Evolutionary conservation across 2,797 vertebrate genomes (phyloP).

Genomic region (Eupleurogrammus muticus): DNA sequence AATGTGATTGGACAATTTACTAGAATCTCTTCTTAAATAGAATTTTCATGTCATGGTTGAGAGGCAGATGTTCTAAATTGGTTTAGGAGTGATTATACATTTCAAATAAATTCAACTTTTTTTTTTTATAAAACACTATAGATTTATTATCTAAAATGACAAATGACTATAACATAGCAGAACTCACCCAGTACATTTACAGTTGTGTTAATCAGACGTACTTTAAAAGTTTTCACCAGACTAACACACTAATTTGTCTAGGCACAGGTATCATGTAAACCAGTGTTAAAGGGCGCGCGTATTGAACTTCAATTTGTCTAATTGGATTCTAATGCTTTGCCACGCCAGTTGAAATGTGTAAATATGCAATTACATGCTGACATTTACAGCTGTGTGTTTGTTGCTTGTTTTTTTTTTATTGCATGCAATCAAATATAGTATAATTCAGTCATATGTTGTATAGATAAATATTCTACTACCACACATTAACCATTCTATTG

Average conservation of each 20-base stretch:
- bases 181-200: neutral
- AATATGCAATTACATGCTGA: neutral
- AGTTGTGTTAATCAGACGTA: too few relatives aligned
- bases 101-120: neutral
- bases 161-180: neutral
- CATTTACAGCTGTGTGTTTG: neutral
- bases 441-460: neutral
- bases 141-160: neutral
- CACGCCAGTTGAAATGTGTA: neutral
- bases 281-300: neutral
- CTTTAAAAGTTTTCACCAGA: too few relatives aligned
- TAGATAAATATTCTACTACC: too few relatives aligned
- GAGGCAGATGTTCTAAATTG: neutral
- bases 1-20: neutral
- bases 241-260: too few relatives aligned
- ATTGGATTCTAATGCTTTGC: neutral
- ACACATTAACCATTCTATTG: too few relatives aligned
- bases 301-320: neutral
- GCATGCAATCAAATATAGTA: conserved; percentile 20
- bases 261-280: neutral
- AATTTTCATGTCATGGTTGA: neutral
- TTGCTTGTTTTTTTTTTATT: too few relatives aligned
- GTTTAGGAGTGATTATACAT: neutral
- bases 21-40: neutral
- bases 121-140: neutral